Conservation (phyloP, 2,797 vertebrate species). For the Enteromius radiatus region DNA sequence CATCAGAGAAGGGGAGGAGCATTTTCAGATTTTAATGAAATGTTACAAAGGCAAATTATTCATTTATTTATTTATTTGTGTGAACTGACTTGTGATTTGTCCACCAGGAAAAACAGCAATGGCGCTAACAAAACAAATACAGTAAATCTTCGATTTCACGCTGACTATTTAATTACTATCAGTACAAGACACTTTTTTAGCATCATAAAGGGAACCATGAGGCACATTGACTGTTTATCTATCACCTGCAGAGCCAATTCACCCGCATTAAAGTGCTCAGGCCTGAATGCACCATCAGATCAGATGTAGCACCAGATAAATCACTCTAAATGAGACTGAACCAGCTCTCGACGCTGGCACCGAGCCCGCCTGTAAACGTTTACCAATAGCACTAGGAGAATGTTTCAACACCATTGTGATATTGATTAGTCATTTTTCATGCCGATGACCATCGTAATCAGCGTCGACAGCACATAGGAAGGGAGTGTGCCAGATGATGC, state of each 20-base stretch:
- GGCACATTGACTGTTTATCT: conserved; percentile 37
- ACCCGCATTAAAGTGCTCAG: conserved; percentile 44
- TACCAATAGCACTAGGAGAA: conserved; percentile 49
- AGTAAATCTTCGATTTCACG: no score
- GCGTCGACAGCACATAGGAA: conserved; percentile 75
- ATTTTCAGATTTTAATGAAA: no score
- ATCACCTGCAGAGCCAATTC: conserved; percentile 44
- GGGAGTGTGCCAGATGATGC: conserved; percentile 77
- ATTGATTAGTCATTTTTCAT: conserved; percentile 84
- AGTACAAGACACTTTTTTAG: conserved; percentile 14
- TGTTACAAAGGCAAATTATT: no score
- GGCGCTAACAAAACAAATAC: no score
- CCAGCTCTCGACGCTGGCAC: conserved; percentile 37
- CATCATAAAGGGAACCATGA: conserved; percentile 16
- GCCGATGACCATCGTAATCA: conserved; percentile 80
- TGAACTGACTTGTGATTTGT: no score
- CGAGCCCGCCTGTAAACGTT: conserved; percentile 50
- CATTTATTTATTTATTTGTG: no score
- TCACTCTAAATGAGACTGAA: conserved; percentile 33
- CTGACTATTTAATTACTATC: neutral
- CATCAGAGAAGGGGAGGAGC: no score
- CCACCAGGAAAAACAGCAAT: no score
- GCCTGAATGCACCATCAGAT: conserved; percentile 54
- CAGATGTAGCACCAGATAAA: conserved; percentile 59
- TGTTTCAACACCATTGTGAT: conserved; percentile 69